Percentiles rank a stretch among this genome's conserved stretches.
These are phyloP conservation scores for Pelodytes ibericus DNA, from an alignment of 2,797 vertebrate species.

Conservation along the genomic window DNA sequence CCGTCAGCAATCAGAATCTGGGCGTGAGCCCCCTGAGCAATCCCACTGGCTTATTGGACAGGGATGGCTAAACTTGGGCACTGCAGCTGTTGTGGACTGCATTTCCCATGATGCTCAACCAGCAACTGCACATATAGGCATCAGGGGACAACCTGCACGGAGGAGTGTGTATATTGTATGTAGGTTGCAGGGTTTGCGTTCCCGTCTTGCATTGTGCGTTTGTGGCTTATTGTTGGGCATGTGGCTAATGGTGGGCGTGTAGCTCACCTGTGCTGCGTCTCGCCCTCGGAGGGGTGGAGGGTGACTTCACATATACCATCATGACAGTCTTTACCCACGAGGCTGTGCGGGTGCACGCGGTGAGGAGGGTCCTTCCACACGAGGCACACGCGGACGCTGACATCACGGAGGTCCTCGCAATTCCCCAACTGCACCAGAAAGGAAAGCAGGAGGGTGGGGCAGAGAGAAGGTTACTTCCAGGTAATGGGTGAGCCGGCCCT, in stretches of 20 bases:
- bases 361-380: slow-evolving; percentile 92
- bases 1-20: no score
- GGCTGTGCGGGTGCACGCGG: slow-evolving; percentile 90
- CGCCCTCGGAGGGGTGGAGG: slow-evolving; percentile 71
- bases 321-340: slow-evolving; percentile 92
- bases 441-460: not conserved
- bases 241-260: not conserved
- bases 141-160: no score
- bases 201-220: no score
- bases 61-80: no score
- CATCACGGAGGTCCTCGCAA: slow-evolving; percentile 74
- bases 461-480: not conserved
- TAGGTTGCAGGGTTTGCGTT: no score
- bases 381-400: slow-evolving; percentile 83
- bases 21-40: no score
- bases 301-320: slow-evolving; percentile 83
- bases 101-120: no score
- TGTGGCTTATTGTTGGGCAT: no score
- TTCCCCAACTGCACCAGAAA: slow-evolving; percentile 77
- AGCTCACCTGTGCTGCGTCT: slow-evolving; percentile 81
- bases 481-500: slow-evolving; percentile 12
- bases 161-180: no score
- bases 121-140: no score
- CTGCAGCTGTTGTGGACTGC: no score
- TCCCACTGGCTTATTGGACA: no score